Evolutionary conservation across 2,888 invertebrate genomes (phyloP).

Genomic region (Lacanobia wlatinum): DNA sequence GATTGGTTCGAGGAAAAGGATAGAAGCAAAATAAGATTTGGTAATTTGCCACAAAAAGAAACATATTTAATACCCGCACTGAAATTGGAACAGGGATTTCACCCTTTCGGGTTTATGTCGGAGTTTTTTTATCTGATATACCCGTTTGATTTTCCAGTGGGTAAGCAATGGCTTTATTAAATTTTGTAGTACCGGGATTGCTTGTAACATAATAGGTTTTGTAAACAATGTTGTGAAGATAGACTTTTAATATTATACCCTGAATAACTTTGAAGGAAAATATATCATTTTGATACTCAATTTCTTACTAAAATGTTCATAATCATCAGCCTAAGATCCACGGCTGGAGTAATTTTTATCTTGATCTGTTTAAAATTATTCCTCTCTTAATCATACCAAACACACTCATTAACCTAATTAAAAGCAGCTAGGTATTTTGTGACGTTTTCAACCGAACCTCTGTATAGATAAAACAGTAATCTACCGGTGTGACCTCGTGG

Average conservation of each 20-base stretch:
- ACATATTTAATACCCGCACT: conserved; percentile 89
- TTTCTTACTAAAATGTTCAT: neutral
- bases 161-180: conserved; percentile 82
- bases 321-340: neutral
- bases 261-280: neutral
- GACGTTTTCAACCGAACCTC: conserved; percentile 24
- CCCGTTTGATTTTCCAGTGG: conserved; percentile 92
- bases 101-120: conserved; percentile 92
- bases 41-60: conserved; percentile 85
- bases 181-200: conserved; percentile 29
- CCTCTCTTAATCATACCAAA: neutral
- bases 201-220: conserved; percentile 12
- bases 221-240: neutral
- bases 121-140: conserved; percentile 92
- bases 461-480: conserved; percentile 41
- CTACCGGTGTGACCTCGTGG: conserved; percentile 38
- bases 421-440: neutral
- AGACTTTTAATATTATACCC: neutral
- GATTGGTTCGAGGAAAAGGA: conserved; percentile 85
- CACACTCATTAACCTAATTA: conserved; percentile 27
- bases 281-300: neutral
- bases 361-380: neutral
- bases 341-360: neutral
- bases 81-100: conserved; percentile 91
- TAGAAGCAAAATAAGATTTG: conserved; percentile 87